Evolutionary conservation across 2,797 vertebrate genomes (phyloP), one percentile per base, ranked within the genome.

Genomic region (Pogonophryne albipinna): DNA sequence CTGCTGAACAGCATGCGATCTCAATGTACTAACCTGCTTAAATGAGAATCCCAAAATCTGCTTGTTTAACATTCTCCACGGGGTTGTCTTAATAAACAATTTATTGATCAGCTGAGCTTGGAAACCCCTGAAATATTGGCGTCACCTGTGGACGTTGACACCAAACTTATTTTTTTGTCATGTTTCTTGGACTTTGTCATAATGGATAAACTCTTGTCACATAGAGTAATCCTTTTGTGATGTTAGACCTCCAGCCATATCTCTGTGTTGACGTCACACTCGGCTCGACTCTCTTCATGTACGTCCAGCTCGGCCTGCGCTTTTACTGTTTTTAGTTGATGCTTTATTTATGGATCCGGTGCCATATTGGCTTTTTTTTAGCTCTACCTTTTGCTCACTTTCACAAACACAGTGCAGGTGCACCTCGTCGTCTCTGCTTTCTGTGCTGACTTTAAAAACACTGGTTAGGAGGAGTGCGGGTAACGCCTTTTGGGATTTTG

Each of bases 281-380:
- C 55, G 6, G 52, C 78, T 88, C 70, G 12, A 68, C 77, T 81
- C 77, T 83, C 55, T 55, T 53, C 31, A 62, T 14, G 42, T 64
- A 41, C 20, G 60, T 87, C 71, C 66, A 74, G 66, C 85, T 66
- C 45, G n/a, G 61, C 76, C 55, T 79, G 74, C 23, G 64, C 75
- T 90, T 92, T 89, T 84, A 84, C 62, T 7, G 16, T 74, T 93
- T 89, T 91, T 84, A 86, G 76, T 91, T 85, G 34, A 80, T 74
- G 70, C 73, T 87, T 89, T 87, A 87, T 88, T 92, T 87, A 88
- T 91, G 83, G 84, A 65, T 78, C 85, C 84, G 81, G 89, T 92
- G 90, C 91, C 92, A 91, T 93, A 82, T 75, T 60, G 83, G 84
- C 88, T 80, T 76, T 74, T 74, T 74, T 73, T 57, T 38, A 75